These are phyloP conservation scores for Heliocidaris tuberculata DNA, from an alignment of 35 echinoderm and acorn worm genomes.

Conservation along the genomic window DNA sequence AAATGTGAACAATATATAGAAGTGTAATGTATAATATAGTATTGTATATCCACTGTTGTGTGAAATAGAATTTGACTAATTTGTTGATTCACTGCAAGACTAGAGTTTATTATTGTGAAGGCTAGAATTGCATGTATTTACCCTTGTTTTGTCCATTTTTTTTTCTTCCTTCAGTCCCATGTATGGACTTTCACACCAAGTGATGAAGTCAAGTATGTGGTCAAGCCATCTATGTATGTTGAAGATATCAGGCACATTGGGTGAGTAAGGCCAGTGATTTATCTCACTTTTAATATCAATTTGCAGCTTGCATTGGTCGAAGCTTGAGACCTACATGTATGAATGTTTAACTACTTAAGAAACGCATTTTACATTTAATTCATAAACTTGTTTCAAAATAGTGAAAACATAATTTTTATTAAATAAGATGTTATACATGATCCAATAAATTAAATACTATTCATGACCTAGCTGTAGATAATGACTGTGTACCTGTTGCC, in stretches of 20 bases:
- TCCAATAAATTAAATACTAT: too few relatives aligned
- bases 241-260: constrained; percentile 74
- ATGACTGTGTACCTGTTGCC: too few relatives aligned
- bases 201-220: constrained; percentile 73
- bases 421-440: too few relatives aligned
- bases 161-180: constrained; percentile 72
- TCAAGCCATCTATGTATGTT: constrained; percentile 88
- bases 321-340: too few relatives aligned
- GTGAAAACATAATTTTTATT: too few relatives aligned
- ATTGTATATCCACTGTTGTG: too few relatives aligned
- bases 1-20: too few relatives aligned
- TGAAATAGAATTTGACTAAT: too few relatives aligned
- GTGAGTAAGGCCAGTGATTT: constrained; percentile 45
- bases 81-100: not conserved
- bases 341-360: not conserved
- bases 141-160: not conserved
- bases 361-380: not conserved
- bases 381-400: not conserved
- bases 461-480: too few relatives aligned
- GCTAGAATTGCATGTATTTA: not conserved
- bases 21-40: too few relatives aligned
- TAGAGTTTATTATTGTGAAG: not conserved
- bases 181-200: constrained; percentile 88
- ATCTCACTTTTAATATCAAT: not conserved
- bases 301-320: not conserved